Evolutionary conservation across 1,140 invertebrate species (phyloP), one percentile per base, ranked within the genome.

Genomic region (Helicoverpa armigera): DNA sequence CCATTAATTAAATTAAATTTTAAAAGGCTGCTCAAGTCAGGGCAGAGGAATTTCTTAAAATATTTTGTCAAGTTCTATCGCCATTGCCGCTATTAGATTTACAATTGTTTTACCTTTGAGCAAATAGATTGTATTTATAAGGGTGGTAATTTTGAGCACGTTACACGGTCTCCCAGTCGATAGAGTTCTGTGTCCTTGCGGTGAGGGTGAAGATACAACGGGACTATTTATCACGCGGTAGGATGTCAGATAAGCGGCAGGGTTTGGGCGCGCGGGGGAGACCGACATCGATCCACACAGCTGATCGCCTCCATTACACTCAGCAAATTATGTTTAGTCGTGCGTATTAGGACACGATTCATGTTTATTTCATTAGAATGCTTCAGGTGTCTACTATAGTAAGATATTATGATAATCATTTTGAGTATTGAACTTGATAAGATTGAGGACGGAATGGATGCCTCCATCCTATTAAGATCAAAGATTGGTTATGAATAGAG

Each of bases 151-250:
- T 61, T 43, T 3, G 50, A 18, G 51, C 23, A 72, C 12, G 23
- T 72, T 23, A 13, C 23, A 5, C 23, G 12, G 48, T 72, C 23
- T 72, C 50, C 50, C 18, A 63, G 63, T 78, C 18, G 16, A 54
- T 43, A 67, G 60, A 67, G 50, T 51, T 18, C 56, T 63, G 72
- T 78, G 75, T 82, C 79, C 81, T 77, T 80, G 76, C 35, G 65
- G 79, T 76, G 78, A 83, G 84, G 81, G 83, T 83, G 81, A 81
- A 87, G 88, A 88, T 85, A 87, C 84, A 87, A 82, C 83, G 84
- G 80, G 80, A 83, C 78, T 85, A 92, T 92, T 89, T 89, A 92
- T 92, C 88, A 89, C 87, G 61, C 79, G 79, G 86, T 83, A 82
- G 86, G 82, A 83, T 73, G 86, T 75, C 81, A 85, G 87, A 88